phyloP scores from a whole-genome alignment of 2,797 vertebrate genomes.

The Paedocypris micromegethes region DNA sequence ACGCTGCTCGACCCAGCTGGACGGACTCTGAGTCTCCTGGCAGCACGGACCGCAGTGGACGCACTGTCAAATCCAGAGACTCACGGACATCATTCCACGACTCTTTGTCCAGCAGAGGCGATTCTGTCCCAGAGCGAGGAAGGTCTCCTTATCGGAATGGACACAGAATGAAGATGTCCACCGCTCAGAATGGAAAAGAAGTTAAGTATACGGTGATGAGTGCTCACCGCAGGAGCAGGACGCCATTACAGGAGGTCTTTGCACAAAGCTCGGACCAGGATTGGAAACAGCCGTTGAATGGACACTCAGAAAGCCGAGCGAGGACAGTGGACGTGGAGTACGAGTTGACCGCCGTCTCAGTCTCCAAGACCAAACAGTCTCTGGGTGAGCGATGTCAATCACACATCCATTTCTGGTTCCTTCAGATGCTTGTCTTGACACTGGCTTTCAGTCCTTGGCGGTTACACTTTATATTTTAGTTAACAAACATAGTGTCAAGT shows the following conservation, averaged over 20 bases:
- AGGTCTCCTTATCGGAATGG: conserved; percentile 65
- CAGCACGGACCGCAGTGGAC: conserved; percentile 46
- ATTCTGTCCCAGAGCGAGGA: conserved; percentile 59
- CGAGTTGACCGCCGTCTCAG: conserved; percentile 72
- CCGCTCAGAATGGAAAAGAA: conserved; percentile 52
- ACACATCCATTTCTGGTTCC: no score
- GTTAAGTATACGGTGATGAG: conserved; percentile 68
- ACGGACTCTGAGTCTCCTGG: conserved; percentile 61
- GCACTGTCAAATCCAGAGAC: conserved; percentile 50
- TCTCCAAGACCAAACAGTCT: conserved; percentile 88
- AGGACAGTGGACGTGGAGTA: conserved; percentile 57
- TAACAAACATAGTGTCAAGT: no score
- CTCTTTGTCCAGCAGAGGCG: conserved; percentile 53
- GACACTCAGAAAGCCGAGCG: conserved; percentile 51
- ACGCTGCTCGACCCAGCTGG: conserved; percentile 65
- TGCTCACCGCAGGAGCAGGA: conserved; percentile 61
- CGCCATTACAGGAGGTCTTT: conserved; percentile 55
- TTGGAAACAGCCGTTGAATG: conserved; percentile 50
- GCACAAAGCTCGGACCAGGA: conserved; percentile 32
- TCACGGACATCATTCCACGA: conserved; percentile 31
- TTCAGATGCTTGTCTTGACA: no score
- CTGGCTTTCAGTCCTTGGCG: no score
- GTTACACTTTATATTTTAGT: no score
- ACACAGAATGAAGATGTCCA: conserved; percentile 54
- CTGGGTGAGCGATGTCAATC: conserved; percentile 71